phyloP scores from a whole-genome alignment of 2,113 vertebrate genomes.

The Pollachius pollachius region DNA sequence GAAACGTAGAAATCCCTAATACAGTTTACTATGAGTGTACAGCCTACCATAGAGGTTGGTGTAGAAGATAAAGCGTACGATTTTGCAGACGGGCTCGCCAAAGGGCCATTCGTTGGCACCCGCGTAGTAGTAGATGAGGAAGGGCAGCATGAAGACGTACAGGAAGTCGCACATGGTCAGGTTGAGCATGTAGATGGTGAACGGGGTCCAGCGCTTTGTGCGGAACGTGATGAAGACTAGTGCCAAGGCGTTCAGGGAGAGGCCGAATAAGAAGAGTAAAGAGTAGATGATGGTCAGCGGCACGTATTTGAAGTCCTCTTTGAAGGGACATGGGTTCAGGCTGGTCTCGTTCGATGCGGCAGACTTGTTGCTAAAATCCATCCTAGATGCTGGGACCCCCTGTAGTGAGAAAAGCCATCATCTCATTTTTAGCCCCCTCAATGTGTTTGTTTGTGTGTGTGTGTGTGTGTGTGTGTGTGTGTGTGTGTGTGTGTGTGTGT shows the following conservation, averaged over 20 bases:
- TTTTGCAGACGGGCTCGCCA: conserved; percentile 83
- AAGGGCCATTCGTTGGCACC: conserved; percentile 92
- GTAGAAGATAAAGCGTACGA: conserved; percentile 95
- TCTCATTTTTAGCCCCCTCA: no score
- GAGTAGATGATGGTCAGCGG: conserved; percentile 88
- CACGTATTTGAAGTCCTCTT: conserved; percentile 90
- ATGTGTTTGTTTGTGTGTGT: no score
- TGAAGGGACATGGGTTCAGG: conserved; percentile 78
- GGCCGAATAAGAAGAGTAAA: conserved; percentile 84
- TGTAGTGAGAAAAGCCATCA: background rate
- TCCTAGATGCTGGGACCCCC: conserved; percentile 17
- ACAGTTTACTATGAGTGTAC: background rate
- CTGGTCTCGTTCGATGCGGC: conserved; percentile 27
- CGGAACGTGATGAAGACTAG: conserved; percentile 88
- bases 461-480: no score
- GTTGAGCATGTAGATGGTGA: conserved; percentile 99
- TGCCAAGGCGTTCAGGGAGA: conserved; percentile 82
- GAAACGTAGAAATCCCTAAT: background rate
- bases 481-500: no score
- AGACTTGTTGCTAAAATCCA: conserved; percentile 40
- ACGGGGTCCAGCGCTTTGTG: no score
- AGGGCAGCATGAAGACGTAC: conserved; percentile 89
- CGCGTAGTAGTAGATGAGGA: conserved; percentile 91
- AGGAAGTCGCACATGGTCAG: conserved; percentile 85
- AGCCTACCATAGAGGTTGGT: conserved; percentile 89